Conservation (phyloP, 2,113 vertebrate genomes). For the Tupaia chinensis region DNA sequence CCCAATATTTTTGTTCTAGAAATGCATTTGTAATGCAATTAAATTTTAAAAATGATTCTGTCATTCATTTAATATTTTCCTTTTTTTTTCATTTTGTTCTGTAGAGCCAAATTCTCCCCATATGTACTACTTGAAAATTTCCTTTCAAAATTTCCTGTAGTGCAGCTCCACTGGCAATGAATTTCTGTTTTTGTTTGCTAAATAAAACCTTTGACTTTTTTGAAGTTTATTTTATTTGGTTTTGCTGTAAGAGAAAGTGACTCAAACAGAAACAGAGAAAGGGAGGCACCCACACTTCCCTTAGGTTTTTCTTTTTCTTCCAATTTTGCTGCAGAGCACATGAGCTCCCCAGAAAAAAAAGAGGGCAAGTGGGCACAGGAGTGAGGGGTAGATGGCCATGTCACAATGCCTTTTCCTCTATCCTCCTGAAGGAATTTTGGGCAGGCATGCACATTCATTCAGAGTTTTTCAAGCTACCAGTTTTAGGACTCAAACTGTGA, state of each 20-base stretch:
- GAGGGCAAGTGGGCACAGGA: no score
- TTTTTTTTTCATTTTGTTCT: background rate
- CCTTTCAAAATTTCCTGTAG: background rate
- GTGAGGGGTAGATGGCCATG: no score
- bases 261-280: no score
- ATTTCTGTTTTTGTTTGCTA: background rate
- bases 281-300: no score
- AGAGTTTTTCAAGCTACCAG: no score
- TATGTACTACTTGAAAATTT: background rate
- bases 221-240: background rate
- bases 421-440: no score
- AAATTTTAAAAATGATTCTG: background rate
- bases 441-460: no score
- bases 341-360: no score
- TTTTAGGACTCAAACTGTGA: no score
- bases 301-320: background rate
- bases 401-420: no score
- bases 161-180: background rate
- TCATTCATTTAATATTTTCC: background rate
- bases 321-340: background rate
- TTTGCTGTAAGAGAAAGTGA: no score
- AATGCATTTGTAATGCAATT: background rate
- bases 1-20: background rate
- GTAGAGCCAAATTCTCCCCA: background rate
- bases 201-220: background rate